These are phyloP conservation scores for Bradynema listronoti DNA, from an alignment of 1,140 invertebrate species.

Conservation along the genomic window DNA sequence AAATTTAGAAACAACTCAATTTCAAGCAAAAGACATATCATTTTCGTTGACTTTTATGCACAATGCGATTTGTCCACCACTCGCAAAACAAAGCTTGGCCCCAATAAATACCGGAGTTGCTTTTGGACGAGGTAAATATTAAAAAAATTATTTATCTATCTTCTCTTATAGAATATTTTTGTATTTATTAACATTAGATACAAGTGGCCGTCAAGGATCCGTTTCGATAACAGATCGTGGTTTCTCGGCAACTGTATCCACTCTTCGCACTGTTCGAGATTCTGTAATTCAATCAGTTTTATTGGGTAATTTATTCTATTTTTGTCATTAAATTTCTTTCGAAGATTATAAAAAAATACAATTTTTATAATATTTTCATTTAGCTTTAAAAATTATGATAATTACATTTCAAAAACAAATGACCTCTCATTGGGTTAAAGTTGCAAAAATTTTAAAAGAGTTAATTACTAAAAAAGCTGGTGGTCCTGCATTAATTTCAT, in stretches of 20 bases:
- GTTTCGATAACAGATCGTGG: conserved; percentile 56
- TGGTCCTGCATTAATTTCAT: conserved; percentile 83
- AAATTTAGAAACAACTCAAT: conserved; percentile 80
- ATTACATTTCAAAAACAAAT: conserved; percentile 88
- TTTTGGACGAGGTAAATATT: no score
- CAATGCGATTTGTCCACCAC: conserved; percentile 73
- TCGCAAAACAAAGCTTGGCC: conserved; percentile 49
- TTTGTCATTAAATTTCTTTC: neutral
- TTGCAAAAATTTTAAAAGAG: conserved; percentile 79
- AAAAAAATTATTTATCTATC: no score
- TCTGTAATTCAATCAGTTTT: conserved; percentile 53
- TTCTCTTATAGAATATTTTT: no score
- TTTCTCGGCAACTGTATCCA: conserved; percentile 57
- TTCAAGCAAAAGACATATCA: conserved; percentile 78
- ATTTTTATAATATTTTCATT: conserved; percentile 47
- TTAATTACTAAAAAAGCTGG: conserved; percentile 75
- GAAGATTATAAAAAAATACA: conserved; percentile 8
- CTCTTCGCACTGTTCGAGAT: conserved; percentile 51
- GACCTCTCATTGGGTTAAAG: conserved; percentile 65
- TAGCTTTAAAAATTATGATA: conserved; percentile 87
- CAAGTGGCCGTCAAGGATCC: conserved; percentile 50
- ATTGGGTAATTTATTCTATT: conserved; percentile 26
- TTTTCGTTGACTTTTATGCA: conserved; percentile 82
- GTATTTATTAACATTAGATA: conserved; percentile 18
- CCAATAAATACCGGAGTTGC: no score